A percentile compares a stretch with the other conserved stretches of the same genome.
phyloP scores from a whole-genome alignment of 2,113 vertebrate genomes.

The Panthera uncia region DNA sequence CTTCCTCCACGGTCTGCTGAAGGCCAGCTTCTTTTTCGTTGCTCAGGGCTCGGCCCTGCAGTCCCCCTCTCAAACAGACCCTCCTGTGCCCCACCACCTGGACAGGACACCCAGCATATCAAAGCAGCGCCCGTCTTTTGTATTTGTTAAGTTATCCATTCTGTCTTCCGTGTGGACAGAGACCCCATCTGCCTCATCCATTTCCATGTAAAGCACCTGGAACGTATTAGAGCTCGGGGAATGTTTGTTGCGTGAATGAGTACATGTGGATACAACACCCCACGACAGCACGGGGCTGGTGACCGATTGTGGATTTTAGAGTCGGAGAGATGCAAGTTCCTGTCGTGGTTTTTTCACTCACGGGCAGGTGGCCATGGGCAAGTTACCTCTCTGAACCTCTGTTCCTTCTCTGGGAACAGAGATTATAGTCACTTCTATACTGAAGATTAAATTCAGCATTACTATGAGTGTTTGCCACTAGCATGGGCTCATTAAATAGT shows the following conservation, averaged over 20 bases:
- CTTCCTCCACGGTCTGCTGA: background rate
- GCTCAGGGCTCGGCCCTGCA: background rate
- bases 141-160: background rate
- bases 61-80: background rate
- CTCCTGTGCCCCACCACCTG: background rate
- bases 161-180: background rate
- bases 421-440: background rate
- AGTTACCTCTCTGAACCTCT: background rate
- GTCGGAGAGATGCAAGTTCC: background rate
- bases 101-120: fast-evolving
- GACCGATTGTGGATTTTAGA: background rate
- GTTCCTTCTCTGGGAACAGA: background rate
- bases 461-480: background rate
- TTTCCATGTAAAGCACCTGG: background rate
- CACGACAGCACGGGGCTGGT: background rate
- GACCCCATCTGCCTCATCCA: background rate
- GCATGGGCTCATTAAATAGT: background rate
- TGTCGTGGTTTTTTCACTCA: background rate
- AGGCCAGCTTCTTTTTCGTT: background rate
- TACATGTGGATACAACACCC: background rate
- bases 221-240: background rate
- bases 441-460: background rate
- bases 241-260: background rate
- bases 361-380: background rate
- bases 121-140: background rate